Conservation (phyloP, 2,797 vertebrate species). For the Orientallactaga sibirica region DNA sequence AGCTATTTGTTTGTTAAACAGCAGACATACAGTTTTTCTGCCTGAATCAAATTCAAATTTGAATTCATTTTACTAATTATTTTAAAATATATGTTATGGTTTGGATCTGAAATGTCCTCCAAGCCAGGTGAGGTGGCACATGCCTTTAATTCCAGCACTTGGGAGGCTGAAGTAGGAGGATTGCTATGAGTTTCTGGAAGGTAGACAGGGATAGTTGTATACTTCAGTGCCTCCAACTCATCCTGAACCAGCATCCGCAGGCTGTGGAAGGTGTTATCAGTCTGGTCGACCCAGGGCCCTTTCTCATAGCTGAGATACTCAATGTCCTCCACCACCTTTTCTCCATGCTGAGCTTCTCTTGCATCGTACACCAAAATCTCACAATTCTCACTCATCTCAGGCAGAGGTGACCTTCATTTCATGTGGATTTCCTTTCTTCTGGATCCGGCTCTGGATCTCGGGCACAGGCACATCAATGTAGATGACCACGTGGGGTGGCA, state of each 20-base stretch:
- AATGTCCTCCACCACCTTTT: slow-evolving; percentile 92
- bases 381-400: slow-evolving; percentile 87
- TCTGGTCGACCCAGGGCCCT: slow-evolving; percentile 93
- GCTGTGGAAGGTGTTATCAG: slow-evolving; percentile 90
- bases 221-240: too few relatives aligned
- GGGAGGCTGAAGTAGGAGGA: too few relatives aligned
- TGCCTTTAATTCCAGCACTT: too few relatives aligned
- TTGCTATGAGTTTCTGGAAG: too few relatives aligned
- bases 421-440: slow-evolving; percentile 90
- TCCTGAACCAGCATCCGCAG: slow-evolving; percentile 89
- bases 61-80: too few relatives aligned
- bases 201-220: too few relatives aligned
- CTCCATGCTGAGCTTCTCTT: slow-evolving; percentile 79
- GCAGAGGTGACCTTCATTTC: slow-evolving; percentile 91
- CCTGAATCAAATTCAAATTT: too few relatives aligned
- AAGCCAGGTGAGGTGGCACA: too few relatives aligned
- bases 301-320: slow-evolving; percentile 94
- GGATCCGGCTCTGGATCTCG: slow-evolving; percentile 94
- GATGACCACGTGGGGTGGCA: slow-evolving; percentile 93
- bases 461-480: slow-evolving; percentile 94
- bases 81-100: too few relatives aligned
- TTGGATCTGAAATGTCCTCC: too few relatives aligned
- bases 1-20: not conserved
- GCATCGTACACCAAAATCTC: slow-evolving; percentile 87
- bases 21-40: not conserved